Evolutionary conservation across 2,888 invertebrate genomes (phyloP), one percentile per base, ranked within the genome.

Genomic region (Cephus pygmeus): DNA sequence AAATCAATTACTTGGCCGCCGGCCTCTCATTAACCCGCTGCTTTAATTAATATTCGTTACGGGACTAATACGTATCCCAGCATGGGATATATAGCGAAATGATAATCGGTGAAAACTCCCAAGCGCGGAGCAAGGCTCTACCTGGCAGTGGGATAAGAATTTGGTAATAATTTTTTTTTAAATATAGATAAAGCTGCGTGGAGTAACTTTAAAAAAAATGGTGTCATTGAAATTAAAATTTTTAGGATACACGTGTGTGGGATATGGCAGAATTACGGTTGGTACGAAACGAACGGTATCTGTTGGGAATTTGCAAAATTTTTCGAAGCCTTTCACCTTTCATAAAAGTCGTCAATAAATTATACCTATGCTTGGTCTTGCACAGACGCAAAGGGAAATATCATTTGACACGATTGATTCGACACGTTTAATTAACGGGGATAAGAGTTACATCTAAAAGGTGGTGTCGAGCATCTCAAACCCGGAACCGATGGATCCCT

Each of bases 21-120:
- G 76, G 35, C 73, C 75, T 31, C 75, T 79, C 77, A 74, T 80
- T 78, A 78, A 73, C 78, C 40, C 75, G 69, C 73, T 75, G 77
- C 69, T 77, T 79, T 71, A 75, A 80, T 80, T 76, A 80, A 40
- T 80, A 80, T 79, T 76, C 77, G 74, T 69, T 76, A 75, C 75
- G 73, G 40, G 69, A 68, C 73, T 79, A 68, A 73, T 68, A n/a
- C 12, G 74, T 69, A 23, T 71, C 71, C 6, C 71, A 12, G 33
- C 35, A 23, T 69, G 75, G 35, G 33, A 73, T 40, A 77, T 36
- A 31, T 4, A 34, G 76, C 75, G 33, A 73, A 73, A 78, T 76
- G 71, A 73, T 76, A 69, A 76, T 34, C 73, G 68, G 23, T 23
- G 56, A 56, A 56, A 56, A 56, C 2, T 6, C n/a, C 34, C 30